A percentile compares a stretch with the other conserved stretches of the same genome.
Evolutionary conservation across 2,888 invertebrate genomes (phyloP).

Genomic region (Adela reaumurella): DNA sequence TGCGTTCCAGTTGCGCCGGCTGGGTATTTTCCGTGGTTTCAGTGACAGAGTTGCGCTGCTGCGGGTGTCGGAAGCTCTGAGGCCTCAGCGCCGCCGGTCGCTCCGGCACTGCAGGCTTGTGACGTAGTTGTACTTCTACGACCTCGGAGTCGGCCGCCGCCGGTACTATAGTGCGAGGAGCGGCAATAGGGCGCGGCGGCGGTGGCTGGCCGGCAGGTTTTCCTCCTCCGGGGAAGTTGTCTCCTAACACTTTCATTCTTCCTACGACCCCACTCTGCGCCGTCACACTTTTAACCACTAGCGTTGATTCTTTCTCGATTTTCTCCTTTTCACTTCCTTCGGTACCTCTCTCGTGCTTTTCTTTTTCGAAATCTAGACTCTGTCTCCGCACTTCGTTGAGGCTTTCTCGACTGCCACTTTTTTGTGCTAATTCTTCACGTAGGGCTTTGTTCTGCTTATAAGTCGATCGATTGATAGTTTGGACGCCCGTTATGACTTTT

Average conservation of each 20-base stretch:
- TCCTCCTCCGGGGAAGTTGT: slow-evolving; percentile 23
- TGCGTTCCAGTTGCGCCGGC: slow-evolving; percentile 59
- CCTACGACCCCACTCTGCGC: slow-evolving; percentile 43
- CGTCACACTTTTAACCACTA: slow-evolving; percentile 34
- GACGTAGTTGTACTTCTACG: slow-evolving; percentile 50
- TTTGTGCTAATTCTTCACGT: slow-evolving; percentile 37
- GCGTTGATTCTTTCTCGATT: slow-evolving; percentile 22
- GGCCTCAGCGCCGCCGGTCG: slow-evolving; percentile 67
- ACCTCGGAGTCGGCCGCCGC: slow-evolving; percentile 20
- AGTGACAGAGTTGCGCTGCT: slow-evolving; percentile 23
- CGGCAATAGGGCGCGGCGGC: slow-evolving; percentile 38
- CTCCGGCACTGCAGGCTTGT: slow-evolving; percentile 80
- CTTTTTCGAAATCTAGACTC: slow-evolving; percentile 55
- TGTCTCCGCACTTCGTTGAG: slow-evolving; percentile 42
- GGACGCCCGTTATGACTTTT: slow-evolving; percentile 48
- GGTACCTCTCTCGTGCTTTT: slow-evolving; percentile 30
- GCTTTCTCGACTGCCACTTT: slow-evolving; percentile 37
- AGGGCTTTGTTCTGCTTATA: slow-evolving; percentile 50
- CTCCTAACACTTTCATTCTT: slow-evolving; percentile 37
- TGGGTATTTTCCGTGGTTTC: slow-evolving; percentile 20
- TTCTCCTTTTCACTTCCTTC: slow-evolving; percentile 16
- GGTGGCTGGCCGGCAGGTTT: slow-evolving; percentile 54
- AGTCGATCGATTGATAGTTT: slow-evolving; percentile 60
- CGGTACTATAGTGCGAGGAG: slow-evolving; percentile 39
- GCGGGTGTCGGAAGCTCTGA: slow-evolving; percentile 47